Percentiles rank a stretch among this genome's conserved stretches.
Conservation (phyloP, 2,797 vertebrate species). For the Nyctibius grandis region DNA sequence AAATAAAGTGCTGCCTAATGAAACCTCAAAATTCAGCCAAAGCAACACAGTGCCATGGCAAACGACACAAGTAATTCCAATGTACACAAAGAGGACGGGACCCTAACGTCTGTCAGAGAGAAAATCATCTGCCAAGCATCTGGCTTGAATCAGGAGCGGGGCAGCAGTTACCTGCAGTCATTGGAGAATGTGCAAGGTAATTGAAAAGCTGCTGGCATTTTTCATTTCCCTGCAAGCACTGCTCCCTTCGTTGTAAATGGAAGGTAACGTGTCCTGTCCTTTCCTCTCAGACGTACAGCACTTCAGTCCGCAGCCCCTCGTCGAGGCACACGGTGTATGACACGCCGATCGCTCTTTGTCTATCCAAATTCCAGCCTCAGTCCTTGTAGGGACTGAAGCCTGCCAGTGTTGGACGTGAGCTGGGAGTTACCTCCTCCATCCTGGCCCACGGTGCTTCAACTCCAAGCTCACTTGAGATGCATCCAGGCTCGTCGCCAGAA, state of each 20-base stretch:
- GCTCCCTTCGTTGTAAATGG: neutral
- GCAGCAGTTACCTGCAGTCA: slow-evolving; percentile 6
- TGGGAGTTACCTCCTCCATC: neutral
- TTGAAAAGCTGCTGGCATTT: neutral
- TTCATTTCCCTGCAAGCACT: neutral
- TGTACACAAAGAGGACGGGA: neutral
- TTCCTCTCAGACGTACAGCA: neutral
- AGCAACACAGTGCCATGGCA: rapidly evolving
- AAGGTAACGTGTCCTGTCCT: neutral
- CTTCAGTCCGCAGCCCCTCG: rapidly evolving
- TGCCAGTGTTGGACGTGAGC: neutral
- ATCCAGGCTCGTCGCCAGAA: neutral
- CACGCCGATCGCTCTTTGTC: neutral
- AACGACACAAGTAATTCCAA: neutral
- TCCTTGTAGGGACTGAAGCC: neutral
- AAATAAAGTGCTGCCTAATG: neutral
- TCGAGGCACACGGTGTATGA: rapidly evolving
- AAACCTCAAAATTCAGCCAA: neutral
- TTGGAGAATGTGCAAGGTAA: neutral
- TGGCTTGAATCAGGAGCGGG: neutral
- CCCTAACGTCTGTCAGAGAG: neutral
- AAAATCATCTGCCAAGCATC: slow-evolving; percentile 9
- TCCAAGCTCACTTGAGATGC: neutral
- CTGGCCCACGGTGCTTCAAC: neutral
- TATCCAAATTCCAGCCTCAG: neutral